Base-by-base conservation (phyloP, 2,797 vertebrate species). In the Pseudochaenichthys georgianus region DNA sequence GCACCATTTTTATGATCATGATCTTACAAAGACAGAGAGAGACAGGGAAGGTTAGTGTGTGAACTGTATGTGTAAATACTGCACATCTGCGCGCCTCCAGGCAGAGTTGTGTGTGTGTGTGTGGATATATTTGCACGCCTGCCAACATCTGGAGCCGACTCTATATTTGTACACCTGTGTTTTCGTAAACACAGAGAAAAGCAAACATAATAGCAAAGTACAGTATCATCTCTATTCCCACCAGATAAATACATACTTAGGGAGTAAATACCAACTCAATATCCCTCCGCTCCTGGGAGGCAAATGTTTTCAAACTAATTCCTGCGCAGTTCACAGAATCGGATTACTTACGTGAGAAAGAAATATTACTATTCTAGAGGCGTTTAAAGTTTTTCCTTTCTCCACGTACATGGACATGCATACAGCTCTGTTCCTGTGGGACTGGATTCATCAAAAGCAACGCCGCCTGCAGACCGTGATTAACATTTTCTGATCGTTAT, bases 401-500 rank as follows among this genome's bases (percentile, higher is more conserved):
- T 73, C n/a, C 57, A 42, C 80, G 74, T 69, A 66, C 54, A 82
- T 19, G 54, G 66, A 84, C 69, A 84, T 68, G 81, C 69, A 86
- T 71, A 79, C 41, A 67, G 55, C 62, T 77, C 59, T 46, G 52
- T 38, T 66, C 85, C 80, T 59, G 17, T 11, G 85, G 87, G 87
- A 83, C 69, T 69, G 65, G 77, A 71, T 41, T 85, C 83, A 82
- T 87, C 73, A 85, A 77, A 86, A 81, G 86, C 62, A 82, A 80
- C 19, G 21, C 67, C 41, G 86, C 86, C 83, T 87, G 57, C 75
- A 80, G 77, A 87, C 73, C 68, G 70, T 55, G 75, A 88, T 88
- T 89, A 88, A 87, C 84, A 89, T 83, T 87, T 82, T 85, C 85
- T 87, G 60, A 86, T 88, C 55, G 41, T 83, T 83, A 76, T 72